phyloP scores from a whole-genome alignment of 2,888 invertebrate genomes.

The Fragum sueziense region DNA sequence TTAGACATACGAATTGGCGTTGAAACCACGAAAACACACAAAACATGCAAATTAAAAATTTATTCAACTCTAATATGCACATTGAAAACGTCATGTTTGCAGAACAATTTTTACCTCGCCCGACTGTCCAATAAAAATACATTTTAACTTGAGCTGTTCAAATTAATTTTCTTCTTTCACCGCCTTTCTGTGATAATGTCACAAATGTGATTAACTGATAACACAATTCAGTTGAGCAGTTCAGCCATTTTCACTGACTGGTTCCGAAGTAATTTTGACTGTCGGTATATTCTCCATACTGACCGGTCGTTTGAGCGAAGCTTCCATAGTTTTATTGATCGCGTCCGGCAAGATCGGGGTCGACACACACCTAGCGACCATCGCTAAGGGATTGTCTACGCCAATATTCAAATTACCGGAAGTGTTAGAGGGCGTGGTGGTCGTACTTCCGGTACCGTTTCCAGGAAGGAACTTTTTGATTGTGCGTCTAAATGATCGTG shows the following conservation, averaged over 20 bases:
- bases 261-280: constrained; percentile 68
- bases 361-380: constrained; percentile 74
- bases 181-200: too few relatives aligned
- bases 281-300: constrained; percentile 72
- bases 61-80: too few relatives aligned
- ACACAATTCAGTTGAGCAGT: too few relatives aligned
- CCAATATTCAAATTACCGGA: constrained; percentile 28
- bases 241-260: constrained; percentile 2
- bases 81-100: too few relatives aligned
- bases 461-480: constrained; percentile 71
- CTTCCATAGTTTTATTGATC: constrained; percentile 53
- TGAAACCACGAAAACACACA: too few relatives aligned
- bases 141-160: too few relatives aligned
- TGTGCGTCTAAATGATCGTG: constrained; percentile 67
- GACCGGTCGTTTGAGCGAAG: constrained; percentile 63
- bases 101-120: too few relatives aligned
- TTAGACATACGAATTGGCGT: too few relatives aligned
- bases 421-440: constrained; percentile 7
- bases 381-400: constrained; percentile 69
- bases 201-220: too few relatives aligned
- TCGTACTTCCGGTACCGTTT: constrained; percentile 37
- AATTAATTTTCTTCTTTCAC: too few relatives aligned
- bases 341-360: constrained; percentile 72
- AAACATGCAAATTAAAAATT: too few relatives aligned
- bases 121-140: too few relatives aligned